Evolutionary conservation across 2,888 invertebrate species (phyloP), one percentile per base, ranked within the genome.

Genomic region (Kuschelorhynchus macadamiae): DNA sequence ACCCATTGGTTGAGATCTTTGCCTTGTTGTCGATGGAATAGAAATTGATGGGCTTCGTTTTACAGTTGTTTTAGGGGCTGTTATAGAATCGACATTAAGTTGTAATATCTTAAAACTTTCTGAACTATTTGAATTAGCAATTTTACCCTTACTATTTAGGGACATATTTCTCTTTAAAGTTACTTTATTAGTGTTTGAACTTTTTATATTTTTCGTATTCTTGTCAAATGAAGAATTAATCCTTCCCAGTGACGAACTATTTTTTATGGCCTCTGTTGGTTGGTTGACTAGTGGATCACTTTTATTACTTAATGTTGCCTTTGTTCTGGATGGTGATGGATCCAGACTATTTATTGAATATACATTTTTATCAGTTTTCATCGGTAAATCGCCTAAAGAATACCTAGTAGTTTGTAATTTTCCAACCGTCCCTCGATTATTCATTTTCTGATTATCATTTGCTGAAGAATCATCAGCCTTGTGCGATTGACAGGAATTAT

Each of bases 51-150:
- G 11, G 14, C 53, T 53, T 9, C 53, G 30, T 33, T 62, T 53
- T 17, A 53, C 53, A 3, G 11, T n/a, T 30, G 33, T 20, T 36
- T 36, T 36, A 9, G 36, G 12, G 9, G 30, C 9, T 11, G 36
- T 36, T 36, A 2, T 11, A 36, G 4, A 8, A 36, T 36, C 36
- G 11, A 12, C 36, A 11, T 9, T n/a, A 30, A 30, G 4, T 32
- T 60, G 47, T n/a, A 41, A 17, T n/a, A 50, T 12, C 11, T 53
- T 62, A 42, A 62, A 44, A 14, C 39, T 62, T 18, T 62, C 62
- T 8, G 62, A 14, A 21, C 62, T 62, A 3, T 17, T 9, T 39
- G 61, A 61, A 33, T 42, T 42, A 4, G 52, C 14, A 12, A 62
- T 41, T 53, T 62, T 62, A 14, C n/a, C 32, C 17, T 62, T 62